Conservation (phyloP, 2,888 invertebrate genomes). For the Tortricodes alternella region DNA sequence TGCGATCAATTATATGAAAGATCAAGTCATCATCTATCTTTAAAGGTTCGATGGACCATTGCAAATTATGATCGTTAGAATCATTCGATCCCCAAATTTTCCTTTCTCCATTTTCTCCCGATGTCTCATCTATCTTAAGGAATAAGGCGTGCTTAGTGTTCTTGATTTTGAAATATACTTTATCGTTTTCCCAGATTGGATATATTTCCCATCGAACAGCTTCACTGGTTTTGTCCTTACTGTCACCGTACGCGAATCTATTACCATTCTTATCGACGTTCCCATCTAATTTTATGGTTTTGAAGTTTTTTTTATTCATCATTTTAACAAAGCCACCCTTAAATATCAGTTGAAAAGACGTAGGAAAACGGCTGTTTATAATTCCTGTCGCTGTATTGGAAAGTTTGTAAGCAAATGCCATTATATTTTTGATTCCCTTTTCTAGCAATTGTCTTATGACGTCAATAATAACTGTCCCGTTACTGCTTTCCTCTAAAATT, state of each 20-base stretch:
- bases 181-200: constrained; percentile 40
- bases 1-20: constrained; percentile 44
- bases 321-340: constrained; percentile 40
- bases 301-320: constrained; percentile 37
- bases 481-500: constrained; percentile 32
- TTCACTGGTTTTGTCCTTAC: constrained; percentile 34
- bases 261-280: constrained; percentile 33
- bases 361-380: constrained; percentile 41
- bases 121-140: constrained; percentile 41
- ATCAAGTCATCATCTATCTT: constrained; percentile 36
- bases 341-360: constrained; percentile 39
- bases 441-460: constrained; percentile 39
- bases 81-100: constrained; percentile 38
- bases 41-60: constrained; percentile 43
- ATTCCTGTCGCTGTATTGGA: constrained; percentile 39
- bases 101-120: constrained; percentile 39
- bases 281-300: constrained; percentile 41
- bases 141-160: constrained; percentile 41
- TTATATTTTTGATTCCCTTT: constrained; percentile 32
- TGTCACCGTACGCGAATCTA: constrained; percentile 42
- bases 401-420: constrained; percentile 43
- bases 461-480: constrained; percentile 34
- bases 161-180: constrained; percentile 42
- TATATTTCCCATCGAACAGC: constrained; percentile 44
- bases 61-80: constrained; percentile 33